A percentile compares a stretch with the other conserved stretches of the same genome.
Conservation (phyloP, 2,888 invertebrate genomes). For the Sesamia inferens region DNA sequence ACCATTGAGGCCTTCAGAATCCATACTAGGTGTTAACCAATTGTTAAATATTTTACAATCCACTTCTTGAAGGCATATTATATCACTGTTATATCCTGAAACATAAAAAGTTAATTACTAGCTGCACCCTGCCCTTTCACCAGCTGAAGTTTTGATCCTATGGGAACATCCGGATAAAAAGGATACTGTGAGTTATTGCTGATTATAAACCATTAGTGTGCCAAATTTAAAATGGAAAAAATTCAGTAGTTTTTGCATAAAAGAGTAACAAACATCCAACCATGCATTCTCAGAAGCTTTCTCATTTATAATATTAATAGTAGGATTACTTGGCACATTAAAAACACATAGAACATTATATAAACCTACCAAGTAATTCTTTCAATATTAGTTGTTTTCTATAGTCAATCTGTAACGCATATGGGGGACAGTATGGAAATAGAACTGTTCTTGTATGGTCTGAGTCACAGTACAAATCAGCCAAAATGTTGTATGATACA, state of each 20-base stretch:
- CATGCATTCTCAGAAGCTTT: no score
- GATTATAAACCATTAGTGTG: no score
- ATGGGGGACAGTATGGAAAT: slow-evolving; percentile 95
- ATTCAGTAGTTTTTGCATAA: not conserved
- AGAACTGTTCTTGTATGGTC: slow-evolving; percentile 93
- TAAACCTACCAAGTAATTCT: slow-evolving; percentile 92
- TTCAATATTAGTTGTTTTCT: slow-evolving; percentile 95
- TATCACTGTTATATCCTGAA: slow-evolving; percentile 96
- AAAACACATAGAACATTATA: not conserved
- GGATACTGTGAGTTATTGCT: no score
- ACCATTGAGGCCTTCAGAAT: slow-evolving; percentile 89
- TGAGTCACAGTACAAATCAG: slow-evolving; percentile 97
- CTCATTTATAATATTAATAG: no score
- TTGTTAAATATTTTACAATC: slow-evolving; percentile 94
- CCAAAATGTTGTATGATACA: slow-evolving; percentile 97
- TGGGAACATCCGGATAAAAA: no score
- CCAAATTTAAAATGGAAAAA: not conserved
- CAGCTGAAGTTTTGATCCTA: no score
- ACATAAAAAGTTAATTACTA: slow-evolving; percentile 11
- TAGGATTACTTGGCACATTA: no score
- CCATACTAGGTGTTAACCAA: slow-evolving; percentile 91
- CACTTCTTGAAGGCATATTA: slow-evolving; percentile 98
- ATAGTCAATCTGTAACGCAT: slow-evolving; percentile 95
- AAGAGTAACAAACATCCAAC: no score
- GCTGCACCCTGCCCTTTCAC: no score